These are phyloP conservation scores for Ferrisia virgata DNA, from an alignment of 2,888 invertebrate species.

Conservation along the genomic window DNA sequence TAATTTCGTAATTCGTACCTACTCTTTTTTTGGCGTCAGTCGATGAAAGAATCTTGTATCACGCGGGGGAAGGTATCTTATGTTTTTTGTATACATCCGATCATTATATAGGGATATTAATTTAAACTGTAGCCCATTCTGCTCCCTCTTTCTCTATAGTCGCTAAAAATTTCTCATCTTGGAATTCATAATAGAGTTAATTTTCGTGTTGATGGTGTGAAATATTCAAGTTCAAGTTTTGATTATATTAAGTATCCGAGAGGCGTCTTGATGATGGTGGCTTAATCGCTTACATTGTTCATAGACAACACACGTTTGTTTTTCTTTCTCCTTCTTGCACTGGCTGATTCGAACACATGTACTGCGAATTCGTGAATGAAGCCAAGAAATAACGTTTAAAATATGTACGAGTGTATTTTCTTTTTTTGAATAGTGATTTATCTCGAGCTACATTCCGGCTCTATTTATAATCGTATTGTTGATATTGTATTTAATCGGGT, in stretches of 20 bases:
- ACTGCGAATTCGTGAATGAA: background rate
- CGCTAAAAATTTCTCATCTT: background rate
- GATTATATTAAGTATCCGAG: background rate
- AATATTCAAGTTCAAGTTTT: slow-evolving; percentile 12
- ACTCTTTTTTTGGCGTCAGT: too few relatives aligned
- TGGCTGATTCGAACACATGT: background rate
- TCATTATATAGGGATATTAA: too few relatives aligned
- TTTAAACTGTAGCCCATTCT: too few relatives aligned
- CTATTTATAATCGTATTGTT: background rate
- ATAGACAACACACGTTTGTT: background rate
- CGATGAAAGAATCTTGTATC: too few relatives aligned
- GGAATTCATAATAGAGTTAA: background rate
- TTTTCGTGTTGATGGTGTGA: background rate
- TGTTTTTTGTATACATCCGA: too few relatives aligned
- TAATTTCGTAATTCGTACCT: too few relatives aligned
- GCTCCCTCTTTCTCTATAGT: too few relatives aligned
- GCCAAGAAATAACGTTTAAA: background rate
- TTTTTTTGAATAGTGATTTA: background rate
- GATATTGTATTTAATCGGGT: slow-evolving; percentile 1
- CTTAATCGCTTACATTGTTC: slow-evolving; percentile 1
- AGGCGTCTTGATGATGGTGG: background rate
- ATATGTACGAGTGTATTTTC: too few relatives aligned
- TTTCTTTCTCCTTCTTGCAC: too few relatives aligned
- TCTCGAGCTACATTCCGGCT: background rate
- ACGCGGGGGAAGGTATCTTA: too few relatives aligned